Percentiles rank a stretch among this genome's conserved stretches.
These are phyloP conservation scores for Medauroidea extradentata DNA, from an alignment of 1,140 invertebrate species.

Conservation along the genomic window DNA sequence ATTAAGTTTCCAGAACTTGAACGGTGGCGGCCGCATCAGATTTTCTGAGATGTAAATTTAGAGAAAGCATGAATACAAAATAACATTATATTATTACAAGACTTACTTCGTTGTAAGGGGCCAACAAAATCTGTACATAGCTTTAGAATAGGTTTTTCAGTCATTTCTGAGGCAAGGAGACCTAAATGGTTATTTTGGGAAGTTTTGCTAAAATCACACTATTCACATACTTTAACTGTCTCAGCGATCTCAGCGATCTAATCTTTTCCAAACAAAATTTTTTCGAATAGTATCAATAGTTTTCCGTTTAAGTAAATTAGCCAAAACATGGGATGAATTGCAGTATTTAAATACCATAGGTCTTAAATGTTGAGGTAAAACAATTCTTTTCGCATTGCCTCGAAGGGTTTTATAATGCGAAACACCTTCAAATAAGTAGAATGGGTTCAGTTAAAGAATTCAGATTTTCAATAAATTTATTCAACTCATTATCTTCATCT, in stretches of 20 bases:
- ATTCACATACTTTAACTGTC: not conserved
- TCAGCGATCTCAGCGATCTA: not conserved
- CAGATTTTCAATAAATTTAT: not conserved
- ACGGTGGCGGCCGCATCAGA: not conserved
- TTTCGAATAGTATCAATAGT: not conserved
- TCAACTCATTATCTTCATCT: not conserved
- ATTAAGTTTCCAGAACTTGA: not conserved
- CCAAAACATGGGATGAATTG: not conserved
- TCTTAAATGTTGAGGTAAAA: not conserved
- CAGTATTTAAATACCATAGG: not conserved
- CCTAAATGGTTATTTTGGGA: not conserved
- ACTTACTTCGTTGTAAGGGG: not conserved
- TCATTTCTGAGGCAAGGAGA: not conserved
- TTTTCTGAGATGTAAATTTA: not conserved
- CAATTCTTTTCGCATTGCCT: not conserved
- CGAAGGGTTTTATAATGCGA: not conserved
- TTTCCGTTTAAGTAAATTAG: not conserved
- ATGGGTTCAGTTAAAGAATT: not conserved
- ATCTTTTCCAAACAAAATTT: not conserved
- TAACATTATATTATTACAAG: not conserved
- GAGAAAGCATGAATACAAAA: not conserved
- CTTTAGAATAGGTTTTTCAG: not conserved
- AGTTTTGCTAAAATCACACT: not conserved
- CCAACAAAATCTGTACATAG: not conserved
- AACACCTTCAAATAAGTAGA: not conserved